phyloP scores from a whole-genome alignment of 2,888 invertebrate genomes.

The Acrocyrtus sp. region DNA sequence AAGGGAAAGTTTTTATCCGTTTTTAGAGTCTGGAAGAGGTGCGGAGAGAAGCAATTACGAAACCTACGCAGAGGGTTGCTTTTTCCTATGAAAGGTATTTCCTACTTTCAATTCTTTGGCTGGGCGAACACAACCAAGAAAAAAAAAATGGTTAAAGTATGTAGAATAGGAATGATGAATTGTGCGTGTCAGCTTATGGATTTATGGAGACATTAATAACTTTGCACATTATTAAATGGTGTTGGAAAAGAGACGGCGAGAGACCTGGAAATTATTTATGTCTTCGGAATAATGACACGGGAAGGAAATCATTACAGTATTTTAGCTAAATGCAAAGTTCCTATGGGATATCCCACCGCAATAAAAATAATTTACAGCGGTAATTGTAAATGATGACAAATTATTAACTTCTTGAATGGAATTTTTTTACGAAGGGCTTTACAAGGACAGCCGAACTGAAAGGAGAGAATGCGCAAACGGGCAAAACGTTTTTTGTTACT shows the following conservation, averaged over 20 bases:
- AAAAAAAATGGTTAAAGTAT: not conserved
- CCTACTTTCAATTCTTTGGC: too few species aligned
- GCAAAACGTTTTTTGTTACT: too few species aligned
- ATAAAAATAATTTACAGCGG: not conserved
- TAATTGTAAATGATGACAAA: conserved; percentile 40
- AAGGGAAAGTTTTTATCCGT: conserved; percentile 41
- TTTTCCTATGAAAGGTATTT: too few species aligned
- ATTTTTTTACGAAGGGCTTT: not conserved
- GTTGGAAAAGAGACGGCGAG: not conserved
- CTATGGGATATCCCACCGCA: not conserved
- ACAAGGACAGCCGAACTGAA: conserved; percentile 21
- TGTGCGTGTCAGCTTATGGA: not conserved
- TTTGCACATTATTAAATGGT: not conserved
- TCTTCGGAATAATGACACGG: not conserved
- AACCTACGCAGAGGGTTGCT: not conserved
- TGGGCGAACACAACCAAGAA: too few species aligned
- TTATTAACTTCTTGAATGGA: conserved; percentile 6
- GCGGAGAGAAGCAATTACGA: not conserved
- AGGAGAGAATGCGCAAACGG: not conserved
- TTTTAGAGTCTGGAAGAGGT: not conserved
- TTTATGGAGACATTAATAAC: not conserved
- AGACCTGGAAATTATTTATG: not conserved
- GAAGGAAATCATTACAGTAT: not conserved
- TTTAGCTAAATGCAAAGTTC: too few species aligned
- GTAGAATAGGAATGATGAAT: not conserved